Evolutionary conservation across 2,888 invertebrate genomes (phyloP).

Genomic region (Synanthedon vespiformis): DNA sequence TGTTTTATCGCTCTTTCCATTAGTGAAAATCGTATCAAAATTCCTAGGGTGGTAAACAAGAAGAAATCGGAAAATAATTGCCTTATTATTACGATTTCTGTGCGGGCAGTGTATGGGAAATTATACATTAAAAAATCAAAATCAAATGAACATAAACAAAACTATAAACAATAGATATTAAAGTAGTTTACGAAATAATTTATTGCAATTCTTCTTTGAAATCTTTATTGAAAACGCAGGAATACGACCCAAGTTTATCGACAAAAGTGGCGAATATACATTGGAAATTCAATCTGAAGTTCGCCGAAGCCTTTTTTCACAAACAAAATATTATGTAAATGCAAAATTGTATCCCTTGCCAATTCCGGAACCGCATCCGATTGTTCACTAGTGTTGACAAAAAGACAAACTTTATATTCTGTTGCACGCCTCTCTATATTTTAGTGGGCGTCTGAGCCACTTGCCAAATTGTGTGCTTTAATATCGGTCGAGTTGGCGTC

Average conservation of each 20-base stretch:
- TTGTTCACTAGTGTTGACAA: constrained; percentile 29
- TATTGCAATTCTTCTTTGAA: too few species aligned
- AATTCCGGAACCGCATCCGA: constrained; percentile 23
- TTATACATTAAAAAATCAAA: too few species aligned
- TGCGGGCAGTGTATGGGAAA: too few species aligned
- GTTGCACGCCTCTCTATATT: constrained; percentile 28
- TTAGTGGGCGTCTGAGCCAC: constrained; percentile 25
- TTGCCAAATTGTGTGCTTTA: constrained; percentile 61
- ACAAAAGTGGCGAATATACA: neutral
- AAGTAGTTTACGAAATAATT: too few species aligned
- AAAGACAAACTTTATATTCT: constrained; percentile 33
- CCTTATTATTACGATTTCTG: too few species aligned
- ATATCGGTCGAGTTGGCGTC: constrained; percentile 41
- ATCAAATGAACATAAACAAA: too few species aligned
- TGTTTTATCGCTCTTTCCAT: too few species aligned
- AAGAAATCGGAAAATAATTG: too few species aligned
- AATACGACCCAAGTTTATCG: neutral
- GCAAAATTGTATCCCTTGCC: constrained; percentile 35
- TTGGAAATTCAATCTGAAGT: constrained; percentile 7
- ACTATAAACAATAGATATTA: too few species aligned
- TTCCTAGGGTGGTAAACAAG: too few species aligned
- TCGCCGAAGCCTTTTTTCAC: constrained; percentile 4
- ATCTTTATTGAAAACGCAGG: too few species aligned
- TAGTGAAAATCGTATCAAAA: too few species aligned
- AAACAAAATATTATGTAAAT: constrained; percentile 35